phyloP scores from a whole-genome alignment of 2,113 vertebrate genomes.

The Hiodon alosoides region DNA sequence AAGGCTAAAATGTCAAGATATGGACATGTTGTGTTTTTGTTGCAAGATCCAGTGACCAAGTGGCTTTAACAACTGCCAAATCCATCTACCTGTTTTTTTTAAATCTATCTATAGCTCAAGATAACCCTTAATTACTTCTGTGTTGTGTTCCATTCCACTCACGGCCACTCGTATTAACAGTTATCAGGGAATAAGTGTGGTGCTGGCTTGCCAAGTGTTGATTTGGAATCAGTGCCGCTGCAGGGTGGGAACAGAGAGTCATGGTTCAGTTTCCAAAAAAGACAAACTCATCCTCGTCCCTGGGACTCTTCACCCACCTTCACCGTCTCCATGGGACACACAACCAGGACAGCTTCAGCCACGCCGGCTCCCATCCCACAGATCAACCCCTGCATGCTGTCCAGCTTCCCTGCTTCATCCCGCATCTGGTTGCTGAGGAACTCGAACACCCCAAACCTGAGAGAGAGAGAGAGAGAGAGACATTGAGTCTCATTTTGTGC shows the following conservation, averaged over 20 bases:
- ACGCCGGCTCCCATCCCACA: slow-evolving; percentile 89
- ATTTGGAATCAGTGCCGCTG: too few species aligned
- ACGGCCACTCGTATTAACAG: not conserved
- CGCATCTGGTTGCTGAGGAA: slow-evolving; percentile 94
- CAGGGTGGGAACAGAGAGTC: too few species aligned
- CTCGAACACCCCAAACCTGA: slow-evolving; percentile 89
- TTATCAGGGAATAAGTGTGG: not conserved
- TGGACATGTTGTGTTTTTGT: not conserved
- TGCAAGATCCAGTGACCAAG: not conserved
- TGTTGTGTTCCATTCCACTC: not conserved
- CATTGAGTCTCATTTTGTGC: too few species aligned
- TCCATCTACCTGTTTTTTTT: not conserved
- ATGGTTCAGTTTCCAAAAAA: too few species aligned
- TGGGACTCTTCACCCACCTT: slow-evolving; percentile 65
- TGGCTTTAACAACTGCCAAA: not conserved
- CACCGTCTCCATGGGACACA: slow-evolving; percentile 95
- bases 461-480: not conserved
- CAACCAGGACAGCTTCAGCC: slow-evolving; percentile 82
- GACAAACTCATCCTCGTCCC: too few species aligned
- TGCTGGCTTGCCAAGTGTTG: too few species aligned
- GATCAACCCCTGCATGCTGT: slow-evolving; percentile 78
- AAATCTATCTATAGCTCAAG: not conserved
- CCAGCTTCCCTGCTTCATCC: slow-evolving; percentile 78
- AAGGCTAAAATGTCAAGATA: too few species aligned
- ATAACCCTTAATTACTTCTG: not conserved